Evolutionary conservation across 2,888 invertebrate genomes (phyloP), one percentile per base, ranked within the genome.

Genomic region (Volucella inflata): DNA sequence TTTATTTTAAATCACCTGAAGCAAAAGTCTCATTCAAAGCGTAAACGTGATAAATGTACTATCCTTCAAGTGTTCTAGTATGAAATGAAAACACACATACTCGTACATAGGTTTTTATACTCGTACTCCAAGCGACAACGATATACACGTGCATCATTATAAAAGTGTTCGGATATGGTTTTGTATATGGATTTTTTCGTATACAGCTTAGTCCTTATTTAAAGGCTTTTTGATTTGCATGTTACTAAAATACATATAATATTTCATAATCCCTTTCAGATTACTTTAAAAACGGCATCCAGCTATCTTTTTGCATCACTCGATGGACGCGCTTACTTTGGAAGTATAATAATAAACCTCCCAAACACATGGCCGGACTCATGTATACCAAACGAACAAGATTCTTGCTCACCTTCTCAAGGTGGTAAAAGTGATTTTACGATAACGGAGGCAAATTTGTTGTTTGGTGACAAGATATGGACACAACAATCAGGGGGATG

Each of bases 401-500:
- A 44, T n/a, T 17, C 89, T 53, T 91, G 93, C 16, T 89, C 91
- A 51, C 91, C 93, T 71, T 93, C 93, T 38, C 92, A 92, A 79
- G 93, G 94, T n/a, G 94, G 94, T 87, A 88, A 91, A 40, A 92
- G 94, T 10, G 94, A 95, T 88, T 91, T 95, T 59, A 93, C 92
- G 8, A 91, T 94, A 30, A 93, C 93, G 3, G 90, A 91, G 10
- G 93, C 93, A 36, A 93, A 94, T 87, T 93, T 93, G 6, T 91
- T 94, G 55, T 94, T 93, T 81, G 92, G 92, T 3, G 92, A 93
- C 88, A 88, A 91, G 10, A 92, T 94, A n/a, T 94, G 94, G 93
- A 95, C 95, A 0, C 94, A 94, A 88, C 95, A 95, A 89, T 93
- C 94, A 2, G 92, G 93, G 36, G 94, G 94, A 10, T 95, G 95